Conservation (phyloP, 2,113 vertebrate species). For the Solea senegalensis region DNA sequence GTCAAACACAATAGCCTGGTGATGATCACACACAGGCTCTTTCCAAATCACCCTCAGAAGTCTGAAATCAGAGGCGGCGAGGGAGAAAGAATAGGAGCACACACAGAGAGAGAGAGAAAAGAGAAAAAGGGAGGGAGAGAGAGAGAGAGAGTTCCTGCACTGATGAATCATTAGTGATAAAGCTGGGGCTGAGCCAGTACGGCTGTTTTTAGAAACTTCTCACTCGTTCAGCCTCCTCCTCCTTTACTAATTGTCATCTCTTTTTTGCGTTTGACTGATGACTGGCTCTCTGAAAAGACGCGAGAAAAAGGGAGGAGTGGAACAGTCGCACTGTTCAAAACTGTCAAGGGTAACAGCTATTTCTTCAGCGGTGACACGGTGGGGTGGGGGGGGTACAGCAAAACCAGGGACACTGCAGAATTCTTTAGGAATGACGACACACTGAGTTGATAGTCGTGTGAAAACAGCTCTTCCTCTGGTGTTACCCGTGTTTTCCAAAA, state of each 20-base stretch:
- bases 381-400: not conserved
- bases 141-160: constrained; percentile 58
- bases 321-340: constrained; percentile 63
- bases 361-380: constrained; percentile 14
- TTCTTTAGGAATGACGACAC: too few relatives aligned
- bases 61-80: constrained; percentile 70
- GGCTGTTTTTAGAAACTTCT: constrained; percentile 79
- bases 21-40: constrained; percentile 70
- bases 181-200: constrained; percentile 65
- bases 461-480: too few relatives aligned
- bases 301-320: constrained; percentile 48
- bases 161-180: constrained; percentile 79
- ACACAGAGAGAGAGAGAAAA: constrained; percentile 4
- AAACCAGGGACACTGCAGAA: too few relatives aligned
- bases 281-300: constrained; percentile 64
- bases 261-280: constrained; percentile 70
- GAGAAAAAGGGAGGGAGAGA: constrained; percentile 28
- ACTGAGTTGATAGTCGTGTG: too few relatives aligned
- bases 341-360: constrained; percentile 57
- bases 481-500: too few relatives aligned
- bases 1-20: constrained; percentile 70
- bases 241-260: constrained; percentile 71
- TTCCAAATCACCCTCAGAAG: constrained; percentile 63
- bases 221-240: constrained; percentile 62
- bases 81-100: constrained; percentile 34